Conservation (phyloP, 2,113 vertebrate genomes). For the Forbesichthys papilliferus region DNA sequence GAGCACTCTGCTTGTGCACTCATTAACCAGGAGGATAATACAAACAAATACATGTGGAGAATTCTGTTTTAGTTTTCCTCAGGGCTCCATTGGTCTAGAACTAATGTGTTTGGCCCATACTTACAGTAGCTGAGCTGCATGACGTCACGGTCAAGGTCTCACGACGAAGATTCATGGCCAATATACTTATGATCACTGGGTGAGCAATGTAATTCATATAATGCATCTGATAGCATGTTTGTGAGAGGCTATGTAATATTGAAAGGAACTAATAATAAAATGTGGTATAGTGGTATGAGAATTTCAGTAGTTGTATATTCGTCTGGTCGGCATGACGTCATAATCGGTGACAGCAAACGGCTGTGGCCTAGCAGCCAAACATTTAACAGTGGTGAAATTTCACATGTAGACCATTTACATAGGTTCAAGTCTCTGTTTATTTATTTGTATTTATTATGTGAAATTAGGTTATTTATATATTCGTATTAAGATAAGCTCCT, state of each 20-base stretch:
- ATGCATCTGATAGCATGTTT: neutral
- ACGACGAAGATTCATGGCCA: slow-evolving; percentile 12
- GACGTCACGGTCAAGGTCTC: slow-evolving; percentile 19
- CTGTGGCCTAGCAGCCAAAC: too few relatives aligned
- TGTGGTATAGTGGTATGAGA: too few relatives aligned
- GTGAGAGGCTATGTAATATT: neutral
- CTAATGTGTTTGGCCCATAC: slow-evolving; percentile 45
- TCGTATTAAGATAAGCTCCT: too few relatives aligned
- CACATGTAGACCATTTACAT: too few relatives aligned
- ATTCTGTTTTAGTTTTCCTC: slow-evolving; percentile 33
- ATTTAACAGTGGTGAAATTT: too few relatives aligned
- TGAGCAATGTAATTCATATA: slow-evolving; percentile 11
- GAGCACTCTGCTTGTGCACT: neutral
- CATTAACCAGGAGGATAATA: neutral
- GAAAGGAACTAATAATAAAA: too few relatives aligned
- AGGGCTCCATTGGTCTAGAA: slow-evolving; percentile 22
- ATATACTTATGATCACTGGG: slow-evolving; percentile 4
- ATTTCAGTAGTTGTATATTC: too few relatives aligned
- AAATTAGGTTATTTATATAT: too few relatives aligned
- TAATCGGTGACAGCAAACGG: too few relatives aligned
- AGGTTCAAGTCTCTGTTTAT: too few relatives aligned
- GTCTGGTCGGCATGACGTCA: too few relatives aligned
- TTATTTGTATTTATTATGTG: too few relatives aligned
- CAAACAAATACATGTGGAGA: slow-evolving; percentile 22
- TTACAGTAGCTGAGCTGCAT: slow-evolving; percentile 11